Conservation (phyloP, 1,140 invertebrate species). For the Brachionus angularis region DNA sequence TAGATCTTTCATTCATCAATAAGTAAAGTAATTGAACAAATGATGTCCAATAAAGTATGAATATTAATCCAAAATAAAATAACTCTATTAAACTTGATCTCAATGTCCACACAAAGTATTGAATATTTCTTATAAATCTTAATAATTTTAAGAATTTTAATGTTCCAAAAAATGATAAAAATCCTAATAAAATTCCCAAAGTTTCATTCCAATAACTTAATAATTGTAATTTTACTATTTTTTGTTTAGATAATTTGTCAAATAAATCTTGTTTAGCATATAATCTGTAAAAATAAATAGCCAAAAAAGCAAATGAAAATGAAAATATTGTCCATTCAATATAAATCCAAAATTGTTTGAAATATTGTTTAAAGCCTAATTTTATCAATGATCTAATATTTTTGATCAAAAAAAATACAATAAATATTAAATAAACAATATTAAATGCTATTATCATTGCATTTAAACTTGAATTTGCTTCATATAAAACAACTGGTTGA, state of each 20-base stretch:
- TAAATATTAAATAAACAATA: conserved; percentile 56
- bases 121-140: no score
- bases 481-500: no score
- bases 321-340: conserved; percentile 57
- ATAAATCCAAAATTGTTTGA: conserved; percentile 57
- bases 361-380: conserved; percentile 50
- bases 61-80: background rate
- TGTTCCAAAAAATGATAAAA: no score
- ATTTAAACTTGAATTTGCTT: conserved; percentile 52
- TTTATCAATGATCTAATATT: no score
- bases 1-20: background rate
- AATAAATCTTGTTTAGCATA: conserved; percentile 54
- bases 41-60: background rate
- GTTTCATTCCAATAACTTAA: no score
- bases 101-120: no score
- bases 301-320: no score
- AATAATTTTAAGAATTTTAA: no score
- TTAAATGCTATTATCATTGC: conserved; percentile 55
- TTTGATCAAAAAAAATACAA: no score
- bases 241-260: conserved; percentile 56
- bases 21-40: background rate
- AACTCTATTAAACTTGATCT: conserved; percentile 50
- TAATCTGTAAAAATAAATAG: conserved; percentile 57
- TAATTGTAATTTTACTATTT: no score
- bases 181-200: no score